Evolutionary conservation across 1,140 invertebrate genomes (phyloP).

Genomic region (Paraescarpia echinospica): DNA sequence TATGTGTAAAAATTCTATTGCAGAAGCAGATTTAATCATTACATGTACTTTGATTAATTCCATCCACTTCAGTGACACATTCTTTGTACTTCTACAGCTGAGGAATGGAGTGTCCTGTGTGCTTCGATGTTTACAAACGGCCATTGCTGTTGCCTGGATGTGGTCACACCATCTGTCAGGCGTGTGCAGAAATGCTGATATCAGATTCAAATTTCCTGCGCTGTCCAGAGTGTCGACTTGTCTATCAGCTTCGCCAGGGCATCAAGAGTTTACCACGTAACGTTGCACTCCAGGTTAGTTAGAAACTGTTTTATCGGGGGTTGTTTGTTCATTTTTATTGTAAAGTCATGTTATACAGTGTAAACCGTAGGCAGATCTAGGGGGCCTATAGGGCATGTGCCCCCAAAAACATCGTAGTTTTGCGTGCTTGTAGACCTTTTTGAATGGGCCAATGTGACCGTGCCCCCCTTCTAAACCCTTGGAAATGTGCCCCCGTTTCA

Average conservation of each 20-base stretch:
- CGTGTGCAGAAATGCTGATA: slow-evolving; percentile 25
- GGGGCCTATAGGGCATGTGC: no score
- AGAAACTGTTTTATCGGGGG: not conserved
- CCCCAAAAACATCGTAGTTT: no score
- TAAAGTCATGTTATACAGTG: no score
- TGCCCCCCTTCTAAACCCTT: no score
- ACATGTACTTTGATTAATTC: no score
- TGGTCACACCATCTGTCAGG: slow-evolving; percentile 25
- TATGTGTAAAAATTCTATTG: no score
- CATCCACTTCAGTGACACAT: not conserved
- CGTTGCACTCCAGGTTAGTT: slow-evolving; percentile 18
- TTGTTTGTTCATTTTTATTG: not conserved
- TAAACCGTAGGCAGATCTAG: no score
- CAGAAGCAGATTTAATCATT: no score
- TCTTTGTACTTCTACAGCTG: not conserved
- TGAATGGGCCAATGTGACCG: no score
- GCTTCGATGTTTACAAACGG: slow-evolving; percentile 20
- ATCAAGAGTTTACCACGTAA: slow-evolving; percentile 26
- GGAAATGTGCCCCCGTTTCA: no score
- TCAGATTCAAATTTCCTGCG: slow-evolving; percentile 24
- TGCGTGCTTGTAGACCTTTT: no score
- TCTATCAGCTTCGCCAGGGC: slow-evolving; percentile 24
- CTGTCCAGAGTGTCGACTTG: slow-evolving; percentile 25
- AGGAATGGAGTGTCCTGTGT: slow-evolving; percentile 28
- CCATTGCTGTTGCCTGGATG: slow-evolving; percentile 26